Evolutionary conservation across 2,113 vertebrate species (phyloP), one percentile per base, ranked within the genome.

Genomic region (Sigmodon hispidus): DNA sequence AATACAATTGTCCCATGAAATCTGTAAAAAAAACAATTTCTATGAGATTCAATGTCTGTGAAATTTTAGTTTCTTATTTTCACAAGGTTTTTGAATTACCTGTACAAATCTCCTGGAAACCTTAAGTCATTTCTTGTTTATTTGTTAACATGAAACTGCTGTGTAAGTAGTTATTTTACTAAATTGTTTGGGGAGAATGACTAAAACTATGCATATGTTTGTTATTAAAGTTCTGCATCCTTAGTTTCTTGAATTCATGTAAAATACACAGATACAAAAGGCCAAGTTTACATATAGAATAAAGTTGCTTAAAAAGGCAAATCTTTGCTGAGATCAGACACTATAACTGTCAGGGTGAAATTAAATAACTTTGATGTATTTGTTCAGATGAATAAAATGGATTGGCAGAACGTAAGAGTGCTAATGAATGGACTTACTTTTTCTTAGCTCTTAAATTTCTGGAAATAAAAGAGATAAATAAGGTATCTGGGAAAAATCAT

Each of bases 361-460:
- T 36, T 81, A 70, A 90, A 80, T 81, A 73, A 63, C 13, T 90
- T 84, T 10, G 16, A 5, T 21, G 57, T 29, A 73, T 17, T 29
- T 43, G 16, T 69, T 22, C 59, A 89, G 21, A 87, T 92, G 29
- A 95, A 72, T 45, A 40, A 89, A 91, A 75, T 29, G 52, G 8
- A 29, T 72, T 95, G 76, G 70, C 40, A 94, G 69, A 5, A 17
- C 83, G 7, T 50, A 11, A 72, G 43, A 57, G 21, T 90, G 17
- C 63, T 96, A 93, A 88, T 31, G 85, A 85, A 63, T 59, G 40
- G 22, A 89, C 3, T 95, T 94, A 69, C 63, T 92, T 85, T 96
- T 55, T 50, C 10, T 48, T 13, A 75, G 52, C 17, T 7, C 55
- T 92, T 94, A 90, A 93, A 72, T 95, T 34, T 80, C 9, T 7